phyloP scores from a whole-genome alignment of 2,888 invertebrate genomes.

The Parelbella ahira region DNA sequence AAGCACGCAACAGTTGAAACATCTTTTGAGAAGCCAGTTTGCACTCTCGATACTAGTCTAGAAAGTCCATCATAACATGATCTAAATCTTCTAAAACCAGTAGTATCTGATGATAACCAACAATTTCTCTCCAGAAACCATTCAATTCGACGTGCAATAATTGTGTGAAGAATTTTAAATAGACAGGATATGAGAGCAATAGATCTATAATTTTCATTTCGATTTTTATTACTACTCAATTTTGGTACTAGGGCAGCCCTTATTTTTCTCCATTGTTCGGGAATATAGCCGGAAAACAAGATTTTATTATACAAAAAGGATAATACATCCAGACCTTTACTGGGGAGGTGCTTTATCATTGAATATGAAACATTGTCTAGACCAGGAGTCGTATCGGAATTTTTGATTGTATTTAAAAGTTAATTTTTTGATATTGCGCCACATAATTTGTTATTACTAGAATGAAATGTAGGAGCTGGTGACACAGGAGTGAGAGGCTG shows the following conservation, averaged over 20 bases:
- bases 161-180: conserved; percentile 24
- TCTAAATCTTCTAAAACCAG: conserved; percentile 26
- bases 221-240: no score
- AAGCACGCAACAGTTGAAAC: conserved; percentile 24
- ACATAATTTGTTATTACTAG: no score
- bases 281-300: no score
- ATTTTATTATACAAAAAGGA: no score
- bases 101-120: conserved; percentile 20
- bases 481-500: no score
- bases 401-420: no score
- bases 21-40: conserved; percentile 21
- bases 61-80: conserved; percentile 25
- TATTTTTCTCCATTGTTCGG: no score
- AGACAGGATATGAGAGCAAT: conserved; percentile 15
- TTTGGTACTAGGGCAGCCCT: no score
- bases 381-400: conserved; percentile 1
- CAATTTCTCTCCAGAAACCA: conserved; percentile 24
- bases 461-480: no score
- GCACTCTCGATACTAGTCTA: conserved; percentile 19
- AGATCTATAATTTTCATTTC: no score
- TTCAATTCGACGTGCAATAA: conserved; percentile 23
- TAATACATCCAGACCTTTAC: no score
- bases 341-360: conserved; percentile 1
- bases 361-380: conserved; percentile 4
- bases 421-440: no score